phyloP scores from a whole-genome alignment of 2,113 vertebrate species.

The Anoura caudifer region DNA sequence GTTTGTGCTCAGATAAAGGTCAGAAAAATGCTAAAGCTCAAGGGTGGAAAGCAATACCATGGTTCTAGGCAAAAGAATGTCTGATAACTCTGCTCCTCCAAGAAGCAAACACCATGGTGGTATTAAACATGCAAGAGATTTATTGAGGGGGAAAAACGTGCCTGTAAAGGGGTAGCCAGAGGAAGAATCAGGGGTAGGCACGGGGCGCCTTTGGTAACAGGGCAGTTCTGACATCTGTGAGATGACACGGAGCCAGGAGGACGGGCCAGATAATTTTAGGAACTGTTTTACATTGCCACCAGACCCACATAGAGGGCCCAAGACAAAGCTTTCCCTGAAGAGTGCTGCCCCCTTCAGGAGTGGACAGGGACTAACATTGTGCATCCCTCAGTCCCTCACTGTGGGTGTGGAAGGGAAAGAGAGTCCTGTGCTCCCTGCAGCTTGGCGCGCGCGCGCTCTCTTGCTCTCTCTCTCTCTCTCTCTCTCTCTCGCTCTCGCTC shows the following conservation, averaged over 20 bases:
- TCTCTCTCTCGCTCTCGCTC: no score
- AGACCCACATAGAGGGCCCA: no score
- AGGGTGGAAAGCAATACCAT: background rate
- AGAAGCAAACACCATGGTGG: background rate
- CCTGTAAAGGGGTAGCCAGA: no score
- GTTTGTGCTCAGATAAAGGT: background rate
- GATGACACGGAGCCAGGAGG: background rate
- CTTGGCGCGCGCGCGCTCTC: no score
- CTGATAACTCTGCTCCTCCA: background rate
- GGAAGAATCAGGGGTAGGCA: background rate
- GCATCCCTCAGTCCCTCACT: background rate
- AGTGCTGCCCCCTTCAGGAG: background rate
- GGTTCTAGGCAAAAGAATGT: background rate
- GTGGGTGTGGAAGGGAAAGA: no score
- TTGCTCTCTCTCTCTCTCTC: no score
- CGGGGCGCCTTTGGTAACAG: background rate
- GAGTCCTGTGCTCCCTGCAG: background rate
- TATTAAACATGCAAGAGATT: background rate
- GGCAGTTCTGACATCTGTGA: background rate
- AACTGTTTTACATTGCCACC: background rate
- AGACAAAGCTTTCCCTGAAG: background rate
- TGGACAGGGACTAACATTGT: background rate
- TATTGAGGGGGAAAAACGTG: background rate
- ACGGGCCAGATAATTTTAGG: background rate
- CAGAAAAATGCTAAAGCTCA: background rate